Evolutionary conservation across 1,140 invertebrate genomes (phyloP), one percentile per base, ranked within the genome.

Genomic region (Cydia amplana): DNA sequence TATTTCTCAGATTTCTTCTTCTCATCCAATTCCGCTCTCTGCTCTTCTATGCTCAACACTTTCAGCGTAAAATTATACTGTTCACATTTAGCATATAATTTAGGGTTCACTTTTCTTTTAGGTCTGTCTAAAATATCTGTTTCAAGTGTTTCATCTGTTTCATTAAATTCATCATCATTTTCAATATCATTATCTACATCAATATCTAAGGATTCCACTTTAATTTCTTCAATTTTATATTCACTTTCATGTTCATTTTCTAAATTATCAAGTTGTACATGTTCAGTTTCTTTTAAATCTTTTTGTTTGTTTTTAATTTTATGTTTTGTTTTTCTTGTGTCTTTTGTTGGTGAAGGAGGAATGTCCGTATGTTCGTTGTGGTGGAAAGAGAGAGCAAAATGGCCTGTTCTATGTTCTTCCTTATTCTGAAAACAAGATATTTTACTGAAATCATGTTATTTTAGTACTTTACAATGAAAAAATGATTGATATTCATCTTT

Each of bases 201-300:
- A 28, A 64, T 12, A 64, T 64, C 64, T 16, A 65, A 4, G 1
- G 64, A 28, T 32, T 65, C 64, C 36, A 65, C 3, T 65, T 65
- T 65, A 9, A 65, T 36, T 65, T 28, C 64, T 32, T 65, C 64
- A 9, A 65, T n/a, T 65, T 65, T 36, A 65, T 65, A 65, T 65
- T 65, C 20, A 16, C 23, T 28, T 65, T 65, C 63, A 20, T 65
- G 7, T 65, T 65, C 64, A 16, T 32, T 36, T 9, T n/a, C 12
- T 5, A 36, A 3, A 32, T 14, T 65, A 36, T 65, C 64, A n/a
- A 65, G 14, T n/a, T 65, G 12, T 25, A 14, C 18, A 14, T 18
- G n/a, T 36, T 40, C 20, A 18, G 18, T 60, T 60, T 23, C 55
- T 23, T 20, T 55, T 55, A 55, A 10, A 23, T 60, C 20, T 60